Conservation (phyloP, 2,797 vertebrate genomes). For the Nyctibius grandis region DNA sequence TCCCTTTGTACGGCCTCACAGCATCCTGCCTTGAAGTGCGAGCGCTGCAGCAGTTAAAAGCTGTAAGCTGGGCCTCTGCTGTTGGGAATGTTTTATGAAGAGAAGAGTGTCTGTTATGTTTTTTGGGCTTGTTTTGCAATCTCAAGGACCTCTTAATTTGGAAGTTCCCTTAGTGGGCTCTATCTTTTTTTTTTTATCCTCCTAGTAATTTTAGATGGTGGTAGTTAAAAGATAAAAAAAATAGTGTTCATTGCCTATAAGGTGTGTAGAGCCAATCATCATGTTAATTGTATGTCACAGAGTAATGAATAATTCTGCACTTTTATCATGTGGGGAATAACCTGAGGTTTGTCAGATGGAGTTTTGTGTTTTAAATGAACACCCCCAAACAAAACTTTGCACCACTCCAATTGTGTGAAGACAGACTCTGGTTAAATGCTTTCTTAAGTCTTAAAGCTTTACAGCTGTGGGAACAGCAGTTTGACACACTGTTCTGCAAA, state of each 20-base stretch:
- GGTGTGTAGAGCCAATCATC: not conserved
- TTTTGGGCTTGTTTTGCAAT: not conserved
- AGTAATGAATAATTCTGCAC: not conserved
- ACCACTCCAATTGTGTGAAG: not conserved
- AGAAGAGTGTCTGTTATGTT: slow-evolving; percentile 5
- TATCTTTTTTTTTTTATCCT: too few species aligned
- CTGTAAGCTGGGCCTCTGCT: not conserved
- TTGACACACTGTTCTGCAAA: slow-evolving; percentile 27
- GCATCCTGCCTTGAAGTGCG: not conserved
- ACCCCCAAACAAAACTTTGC: slow-evolving; percentile 9
- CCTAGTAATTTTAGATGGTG: not conserved
- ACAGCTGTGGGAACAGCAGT: slow-evolving; percentile 55
- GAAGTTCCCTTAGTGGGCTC: not conserved
- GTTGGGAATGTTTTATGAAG: slow-evolving; percentile 1
- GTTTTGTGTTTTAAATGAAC: slow-evolving; percentile 27
- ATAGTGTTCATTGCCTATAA: not conserved
- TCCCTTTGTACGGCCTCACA: not conserved
- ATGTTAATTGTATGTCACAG: not conserved
- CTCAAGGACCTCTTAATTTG: slow-evolving; percentile 20
- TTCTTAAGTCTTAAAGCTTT: slow-evolving; percentile 35
- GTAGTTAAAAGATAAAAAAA: not conserved
- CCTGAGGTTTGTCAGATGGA: not conserved
- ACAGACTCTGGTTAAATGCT: slow-evolving; percentile 25
- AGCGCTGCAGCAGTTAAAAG: not conserved
- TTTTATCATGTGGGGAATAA: not conserved